These are phyloP conservation scores for Drosophila sproati DNA, from an alignment of 1,140 invertebrate genomes.

Conservation along the genomic window DNA sequence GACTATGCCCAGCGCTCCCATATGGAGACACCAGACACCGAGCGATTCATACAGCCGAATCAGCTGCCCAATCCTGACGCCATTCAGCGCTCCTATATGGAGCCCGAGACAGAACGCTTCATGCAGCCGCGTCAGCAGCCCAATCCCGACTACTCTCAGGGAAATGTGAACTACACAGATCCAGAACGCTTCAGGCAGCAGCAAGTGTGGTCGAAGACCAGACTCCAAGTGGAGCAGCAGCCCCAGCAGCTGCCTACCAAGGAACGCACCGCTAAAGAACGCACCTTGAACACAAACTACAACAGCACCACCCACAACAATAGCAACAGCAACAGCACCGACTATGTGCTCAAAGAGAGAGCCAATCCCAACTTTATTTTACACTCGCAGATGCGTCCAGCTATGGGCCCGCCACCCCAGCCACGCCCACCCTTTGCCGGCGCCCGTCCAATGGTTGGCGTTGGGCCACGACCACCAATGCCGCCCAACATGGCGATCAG, in stretches of 20 bases:
- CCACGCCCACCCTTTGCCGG: conserved; percentile 74
- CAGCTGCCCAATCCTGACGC: conserved; percentile 7
- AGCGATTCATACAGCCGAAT: not conserved
- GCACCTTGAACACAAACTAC: conserved; percentile 22
- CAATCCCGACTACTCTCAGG: not conserved
- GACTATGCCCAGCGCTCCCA: conserved; percentile 14
- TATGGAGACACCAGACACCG: conserved; percentile 16
- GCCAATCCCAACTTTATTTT: conserved; percentile 68
- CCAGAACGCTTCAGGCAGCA: conserved; percentile 37
- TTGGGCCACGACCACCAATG: conserved; percentile 70
- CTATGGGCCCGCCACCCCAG: conserved; percentile 63
- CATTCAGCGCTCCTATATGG: conserved; percentile 14
- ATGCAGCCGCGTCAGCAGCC: not conserved
- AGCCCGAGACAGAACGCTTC: conserved; percentile 5
- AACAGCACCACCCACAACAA: conserved; percentile 22
- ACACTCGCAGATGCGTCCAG: conserved; percentile 73
- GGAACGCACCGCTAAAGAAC: conserved; percentile 20
- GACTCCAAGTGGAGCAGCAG: conserved; percentile 15
- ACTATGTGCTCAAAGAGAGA: conserved; percentile 46
- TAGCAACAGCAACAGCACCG: conserved; percentile 10
- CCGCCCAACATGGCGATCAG: conserved; percentile 67
- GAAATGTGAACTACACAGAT: not conserved
- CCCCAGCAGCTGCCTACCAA: conserved; percentile 4
- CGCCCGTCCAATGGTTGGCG: conserved; percentile 67
- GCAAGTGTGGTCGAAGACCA: conserved; percentile 9